Evolutionary conservation across 2,888 invertebrate genomes (phyloP), one percentile per base, ranked within the genome.

Genomic region (Cryptocheilus praepositus): DNA sequence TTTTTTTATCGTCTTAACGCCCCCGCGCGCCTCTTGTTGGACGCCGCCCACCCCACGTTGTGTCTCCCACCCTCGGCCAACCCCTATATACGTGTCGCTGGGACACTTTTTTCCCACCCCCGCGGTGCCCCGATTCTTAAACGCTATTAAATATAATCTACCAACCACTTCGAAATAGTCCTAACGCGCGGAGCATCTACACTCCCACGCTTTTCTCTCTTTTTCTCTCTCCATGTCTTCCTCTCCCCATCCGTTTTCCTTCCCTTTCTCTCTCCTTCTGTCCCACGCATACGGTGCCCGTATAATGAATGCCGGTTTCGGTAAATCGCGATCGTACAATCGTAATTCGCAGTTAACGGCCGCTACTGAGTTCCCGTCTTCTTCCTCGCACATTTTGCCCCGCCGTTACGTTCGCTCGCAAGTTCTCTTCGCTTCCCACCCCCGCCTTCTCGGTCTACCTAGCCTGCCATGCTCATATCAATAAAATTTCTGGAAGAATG

Each of bases 401-500:
- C 28, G 28, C 36, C 36, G 11, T 11, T 1, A 28, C 36, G 7
- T 11, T 36, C 36, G 13, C 25, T 25, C 25, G 3, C 36, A 4
- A 36, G 3, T 7, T 36, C 36, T 36, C 36, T 7, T 36, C 36
- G 3, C 7, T 36, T 36, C 11, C 8, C 36, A 5, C 13, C 36
- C 36, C 8, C 36, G 7, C 36, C 36, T 1, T 11, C 36, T 36
- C 36, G 36, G 1, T 36, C 36, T 36, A 36, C 8, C 36, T 36
- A 36, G 7, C 36, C 8, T 36, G 3, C 36, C 36, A 36, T 36
- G 36, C 36, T 36, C 36, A 84, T 79, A 79, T 80, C 81, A 85
- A 86, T 86, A 86, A 86, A 86, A 86, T 83, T 83, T 85, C 77
- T 84, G 77, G 82, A 82, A 85, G 82, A 84, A 82, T 81, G 80